Evolutionary conservation across 2,888 invertebrate species (phyloP), one percentile per base, ranked within the genome.

Genomic region (Euspilapteryx auroguttella): DNA sequence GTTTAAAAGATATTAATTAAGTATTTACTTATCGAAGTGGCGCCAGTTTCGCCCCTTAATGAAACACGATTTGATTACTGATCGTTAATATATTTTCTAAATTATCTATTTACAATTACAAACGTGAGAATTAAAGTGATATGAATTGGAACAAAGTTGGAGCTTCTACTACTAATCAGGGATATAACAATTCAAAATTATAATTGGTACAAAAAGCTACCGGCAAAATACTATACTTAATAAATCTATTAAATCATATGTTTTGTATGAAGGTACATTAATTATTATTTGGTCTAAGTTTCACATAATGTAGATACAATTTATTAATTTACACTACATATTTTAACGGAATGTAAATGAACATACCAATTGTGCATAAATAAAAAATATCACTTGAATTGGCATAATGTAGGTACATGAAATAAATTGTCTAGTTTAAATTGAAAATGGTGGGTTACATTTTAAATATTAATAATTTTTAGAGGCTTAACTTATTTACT

Each of bases 251-350:
- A 58, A 59, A 65, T 61, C 48, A 61, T 57, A 28, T 14, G 12
- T 17, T 52, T 41, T 52, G 49, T 58, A 64, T 68, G 66, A 73
- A 73, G 71, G 69, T 73, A 75, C 73, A 65, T 68, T 75, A 73
- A 69, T 73, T 73, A 75, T 75, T 73, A 75, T 75, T 75, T 75
- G 75, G 75, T 75, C 75, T 73, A 71, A 68, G 71, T 75, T 75
- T 68, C 68, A 64, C 59, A 75, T 69, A 68, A 64, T 59, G 59
- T 61, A 61, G 61, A 31, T 35, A 8, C 17, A 17, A 26, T 21
- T 30, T 28, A 33, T 63, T 57, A 57, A 66, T 58, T 50, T 49
- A 65, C 58, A 66, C 61, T 69, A 73, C 64, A 71, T 63, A 54
- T n/a, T n/a, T n/a, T 59, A 71, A 68, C 75, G 75, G 75, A 75